Evolutionary conservation across 1,140 invertebrate species (phyloP).

Genomic region (Meloidogyne floridensis): DNA sequence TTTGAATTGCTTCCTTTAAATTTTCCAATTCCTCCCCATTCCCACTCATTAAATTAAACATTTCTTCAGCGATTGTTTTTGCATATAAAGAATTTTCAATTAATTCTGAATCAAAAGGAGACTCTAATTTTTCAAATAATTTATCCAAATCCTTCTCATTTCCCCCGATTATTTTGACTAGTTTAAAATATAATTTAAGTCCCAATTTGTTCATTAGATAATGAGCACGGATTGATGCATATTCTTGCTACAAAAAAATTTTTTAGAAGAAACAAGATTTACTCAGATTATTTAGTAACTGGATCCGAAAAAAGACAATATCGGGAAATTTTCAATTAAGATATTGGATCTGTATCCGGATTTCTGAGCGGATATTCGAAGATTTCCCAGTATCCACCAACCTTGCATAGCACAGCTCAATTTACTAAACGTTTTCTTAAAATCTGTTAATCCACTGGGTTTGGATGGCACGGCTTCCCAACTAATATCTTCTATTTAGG

Average conservation of each 20-base stretch:
- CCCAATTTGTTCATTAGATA: background rate
- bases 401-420: too few relatives aligned
- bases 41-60: slow-evolving; percentile 3
- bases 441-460: too few relatives aligned
- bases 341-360: too few relatives aligned
- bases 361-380: too few relatives aligned
- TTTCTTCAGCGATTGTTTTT: background rate
- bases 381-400: too few relatives aligned
- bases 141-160: background rate
- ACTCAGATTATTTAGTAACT: background rate
- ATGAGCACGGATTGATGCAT: background rate
- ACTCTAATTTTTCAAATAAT: background rate
- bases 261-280: background rate
- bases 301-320: too few relatives aligned
- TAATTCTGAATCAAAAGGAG: background rate
- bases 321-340: too few relatives aligned
- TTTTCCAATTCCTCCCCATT: background rate
- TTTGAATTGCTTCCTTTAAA: background rate
- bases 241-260: background rate
- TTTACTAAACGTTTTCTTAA: too few relatives aligned
- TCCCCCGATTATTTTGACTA: background rate
- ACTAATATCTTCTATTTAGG: too few relatives aligned
- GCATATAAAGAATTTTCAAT: background rate
- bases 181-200: background rate
- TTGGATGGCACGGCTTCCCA: too few relatives aligned